These are phyloP conservation scores for Lycorma delicatula DNA, from an alignment of 1,140 invertebrate genomes.

Conservation along the genomic window DNA sequence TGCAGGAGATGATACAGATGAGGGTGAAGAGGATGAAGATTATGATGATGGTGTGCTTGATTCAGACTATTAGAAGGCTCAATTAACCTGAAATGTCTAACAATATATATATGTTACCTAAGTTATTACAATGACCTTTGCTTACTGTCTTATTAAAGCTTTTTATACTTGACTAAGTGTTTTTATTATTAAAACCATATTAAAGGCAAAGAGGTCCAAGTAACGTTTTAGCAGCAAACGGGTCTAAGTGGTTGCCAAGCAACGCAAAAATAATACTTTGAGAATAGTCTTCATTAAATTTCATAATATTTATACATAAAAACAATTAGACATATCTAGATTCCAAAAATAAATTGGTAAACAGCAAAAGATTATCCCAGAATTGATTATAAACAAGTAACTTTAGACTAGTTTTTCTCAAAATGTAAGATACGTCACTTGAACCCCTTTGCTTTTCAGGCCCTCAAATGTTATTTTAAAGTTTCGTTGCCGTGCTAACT, in stretches of 20 bases:
- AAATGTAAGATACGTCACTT: not conserved
- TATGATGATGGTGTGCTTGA: not conserved
- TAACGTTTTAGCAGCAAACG: not conserved
- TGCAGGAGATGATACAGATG: not conserved
- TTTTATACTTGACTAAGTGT: not conserved
- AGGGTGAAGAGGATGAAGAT: not conserved
- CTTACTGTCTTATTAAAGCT: not conserved
- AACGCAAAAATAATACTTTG: not conserved
- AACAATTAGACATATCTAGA: not conserved
- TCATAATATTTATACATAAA: not conserved
- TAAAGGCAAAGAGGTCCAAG: not conserved
- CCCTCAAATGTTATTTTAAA: not conserved
- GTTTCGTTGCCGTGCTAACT: too few relatives aligned
- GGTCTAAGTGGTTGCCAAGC: not conserved
- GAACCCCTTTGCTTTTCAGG: not conserved
- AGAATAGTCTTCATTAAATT: not conserved
- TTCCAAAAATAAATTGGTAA: not conserved
- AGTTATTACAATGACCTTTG: not conserved
- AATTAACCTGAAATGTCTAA: not conserved
- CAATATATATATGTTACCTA: not conserved
- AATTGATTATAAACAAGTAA: not conserved
- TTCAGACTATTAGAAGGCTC: not conserved
- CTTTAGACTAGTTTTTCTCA: not conserved
- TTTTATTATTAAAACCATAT: not conserved
- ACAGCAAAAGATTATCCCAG: not conserved